Conservation (phyloP, 2,888 invertebrate species). For the Crocallis elinguaria region DNA sequence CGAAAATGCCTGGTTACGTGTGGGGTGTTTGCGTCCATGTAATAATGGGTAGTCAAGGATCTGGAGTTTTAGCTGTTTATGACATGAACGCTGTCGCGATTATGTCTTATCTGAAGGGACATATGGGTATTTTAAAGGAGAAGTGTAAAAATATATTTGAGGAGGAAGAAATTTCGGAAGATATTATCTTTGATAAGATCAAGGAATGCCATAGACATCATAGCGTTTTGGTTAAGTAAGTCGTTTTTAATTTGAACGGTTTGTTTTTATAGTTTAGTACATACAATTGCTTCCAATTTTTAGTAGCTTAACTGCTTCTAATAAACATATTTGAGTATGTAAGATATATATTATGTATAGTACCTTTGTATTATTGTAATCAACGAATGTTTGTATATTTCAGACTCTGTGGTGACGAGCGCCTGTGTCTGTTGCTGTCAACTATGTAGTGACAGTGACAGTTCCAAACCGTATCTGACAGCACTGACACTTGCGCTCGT, state of each 20-base stretch:
- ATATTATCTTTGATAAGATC: conserved; percentile 47
- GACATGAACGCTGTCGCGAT: conserved; percentile 61
- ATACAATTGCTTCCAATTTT: background rate
- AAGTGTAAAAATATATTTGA: conserved; percentile 55
- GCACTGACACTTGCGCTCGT: too few species aligned
- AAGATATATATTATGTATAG: too few species aligned
- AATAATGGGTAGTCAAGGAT: conserved; percentile 51
- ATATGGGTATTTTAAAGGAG: conserved; percentile 54
- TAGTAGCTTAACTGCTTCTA: too few species aligned
- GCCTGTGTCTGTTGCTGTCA: too few species aligned
- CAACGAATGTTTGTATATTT: too few species aligned
- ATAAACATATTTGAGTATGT: too few species aligned
- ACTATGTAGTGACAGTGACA: too few species aligned
- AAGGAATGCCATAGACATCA: conserved; percentile 67
- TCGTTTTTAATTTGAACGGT: conserved; percentile 6
- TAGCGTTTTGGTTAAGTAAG: conserved; percentile 58
- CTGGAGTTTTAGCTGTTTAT: conserved; percentile 55
- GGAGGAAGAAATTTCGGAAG: conserved; percentile 18
- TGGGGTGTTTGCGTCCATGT: conserved; percentile 52
- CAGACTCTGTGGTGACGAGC: too few species aligned
- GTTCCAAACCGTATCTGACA: too few species aligned
- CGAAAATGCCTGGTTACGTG: conserved; percentile 58
- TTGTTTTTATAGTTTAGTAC: background rate
- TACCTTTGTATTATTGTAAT: too few species aligned
- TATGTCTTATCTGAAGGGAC: conserved; percentile 67